Base-by-base conservation (phyloP, 1,140 invertebrate species). In the Aphelenchoides besseyi region DNA sequence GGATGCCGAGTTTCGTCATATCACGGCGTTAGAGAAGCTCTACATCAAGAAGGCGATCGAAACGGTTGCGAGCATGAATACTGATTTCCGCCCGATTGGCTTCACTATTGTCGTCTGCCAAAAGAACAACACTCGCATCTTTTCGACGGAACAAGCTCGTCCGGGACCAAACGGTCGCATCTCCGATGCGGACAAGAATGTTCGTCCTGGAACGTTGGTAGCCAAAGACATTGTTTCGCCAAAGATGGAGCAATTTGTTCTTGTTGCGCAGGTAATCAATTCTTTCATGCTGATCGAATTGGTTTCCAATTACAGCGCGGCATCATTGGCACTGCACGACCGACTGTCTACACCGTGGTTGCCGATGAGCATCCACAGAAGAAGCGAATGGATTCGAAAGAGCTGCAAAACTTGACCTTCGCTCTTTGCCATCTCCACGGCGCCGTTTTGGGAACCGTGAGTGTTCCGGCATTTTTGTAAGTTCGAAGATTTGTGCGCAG, bases 381-480 rank as follows among this genome's bases (percentile, higher is more conserved):
- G 5, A 59, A 59, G 18, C 55, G 55, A 28, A 12, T 59, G 5
- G 5, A 5, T 8, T 33, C 26, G 55, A 18, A 59, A 8, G 55
- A 59, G 55, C 18, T 59, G 26, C 5, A 28, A 23, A 5, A 59
- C 55, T 16, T 59, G 5, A 59, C 55, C 12, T 59, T 8, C 18
- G 5, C 55, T 23, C 55, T 59, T 23, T 59, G 55, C 55, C 55
- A 59, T 33, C 18, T 59, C 5, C 55, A 59, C 55, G 55, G 55
- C 5, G 55, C 5, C 26, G 55, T 59, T 5, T 29, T 59, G 5
- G 55, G 55, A 5, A 59, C 5, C 26, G 32, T 59, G 5, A 29
- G 12, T 12, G 23, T 23, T 5, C 55, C 55, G 5, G 5, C 18
- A 8, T 5, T 33, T 28, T 33, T 59, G 26, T 41, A 41, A n/a